Conservation (phyloP, 2,797 vertebrate genomes). For the Danionella dracula region DNA sequence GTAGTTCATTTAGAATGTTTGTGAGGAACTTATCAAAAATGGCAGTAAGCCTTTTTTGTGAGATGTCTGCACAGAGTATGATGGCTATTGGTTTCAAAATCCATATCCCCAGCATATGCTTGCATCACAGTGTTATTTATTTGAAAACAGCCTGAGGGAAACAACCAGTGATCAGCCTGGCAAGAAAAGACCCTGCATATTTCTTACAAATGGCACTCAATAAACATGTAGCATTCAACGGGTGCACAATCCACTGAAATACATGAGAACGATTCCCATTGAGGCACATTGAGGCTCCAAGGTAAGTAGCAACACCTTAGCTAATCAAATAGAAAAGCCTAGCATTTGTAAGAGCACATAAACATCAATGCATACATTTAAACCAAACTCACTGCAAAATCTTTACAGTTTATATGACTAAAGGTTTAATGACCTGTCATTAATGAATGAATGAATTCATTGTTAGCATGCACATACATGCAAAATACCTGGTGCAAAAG, state of each 20-base stretch:
- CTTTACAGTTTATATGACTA: no score
- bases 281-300: constrained; percentile 17
- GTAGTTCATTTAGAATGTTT: no score
- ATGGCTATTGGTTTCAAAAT: no score
- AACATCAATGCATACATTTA: no score
- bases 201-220: constrained; percentile 27
- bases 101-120: neutral
- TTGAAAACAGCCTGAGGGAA: constrained; percentile 49
- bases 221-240: constrained; percentile 31
- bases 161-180: constrained; percentile 19
- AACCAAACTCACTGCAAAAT: no score
- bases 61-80: no score
- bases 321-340: constrained; percentile 18
- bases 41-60: no score
- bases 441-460: no score
- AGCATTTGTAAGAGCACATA: neutral
- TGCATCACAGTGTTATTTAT: constrained; percentile 57
- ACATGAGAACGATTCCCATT: constrained; percentile 35
- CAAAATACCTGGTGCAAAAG: no score
- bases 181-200: constrained; percentile 20
- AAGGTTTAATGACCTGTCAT: no score
- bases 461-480: no score
- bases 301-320: neutral
- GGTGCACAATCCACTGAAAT: constrained; percentile 40
- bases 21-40: no score